A percentile compares a stretch with the other conserved stretches of the same genome.
Evolutionary conservation across 2,113 vertebrate genomes (phyloP).

Genomic region (Hydrolagus affinis): DNA sequence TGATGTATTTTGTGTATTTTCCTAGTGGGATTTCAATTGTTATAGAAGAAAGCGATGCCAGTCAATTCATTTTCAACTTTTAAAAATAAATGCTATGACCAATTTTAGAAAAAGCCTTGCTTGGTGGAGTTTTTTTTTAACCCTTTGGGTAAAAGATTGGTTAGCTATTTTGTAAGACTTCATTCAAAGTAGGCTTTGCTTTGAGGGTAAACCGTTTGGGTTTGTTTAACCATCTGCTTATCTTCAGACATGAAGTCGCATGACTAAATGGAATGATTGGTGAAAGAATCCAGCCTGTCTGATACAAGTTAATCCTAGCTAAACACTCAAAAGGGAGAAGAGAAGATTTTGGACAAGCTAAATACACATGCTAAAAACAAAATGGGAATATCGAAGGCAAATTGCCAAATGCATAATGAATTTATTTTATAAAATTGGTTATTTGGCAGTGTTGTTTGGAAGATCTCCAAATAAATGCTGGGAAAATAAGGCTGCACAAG

Average conservation of each 20-base stretch:
- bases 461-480: too few relatives aligned
- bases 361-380: too few relatives aligned
- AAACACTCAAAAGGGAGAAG: not conserved
- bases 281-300: not conserved
- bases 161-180: not conserved
- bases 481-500: too few relatives aligned
- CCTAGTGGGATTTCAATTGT: not conserved
- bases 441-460: too few relatives aligned
- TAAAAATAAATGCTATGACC: slow-evolving; percentile 9
- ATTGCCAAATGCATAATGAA: too few relatives aligned
- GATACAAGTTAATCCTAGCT: not conserved
- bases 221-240: not conserved
- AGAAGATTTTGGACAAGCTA: too few relatives aligned
- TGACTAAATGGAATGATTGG: not conserved
- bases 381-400: too few relatives aligned
- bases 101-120: not conserved
- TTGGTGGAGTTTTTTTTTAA: not conserved
- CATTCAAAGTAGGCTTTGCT: not conserved
- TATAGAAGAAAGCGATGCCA: not conserved
- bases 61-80: slow-evolving; percentile 12
- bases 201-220: not conserved
- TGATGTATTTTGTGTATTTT: not conserved
- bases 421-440: too few relatives aligned
- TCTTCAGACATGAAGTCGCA: not conserved
- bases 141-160: not conserved